Conservation (phyloP, 2,113 vertebrate genomes). For the Eidolon helvum region DNA sequence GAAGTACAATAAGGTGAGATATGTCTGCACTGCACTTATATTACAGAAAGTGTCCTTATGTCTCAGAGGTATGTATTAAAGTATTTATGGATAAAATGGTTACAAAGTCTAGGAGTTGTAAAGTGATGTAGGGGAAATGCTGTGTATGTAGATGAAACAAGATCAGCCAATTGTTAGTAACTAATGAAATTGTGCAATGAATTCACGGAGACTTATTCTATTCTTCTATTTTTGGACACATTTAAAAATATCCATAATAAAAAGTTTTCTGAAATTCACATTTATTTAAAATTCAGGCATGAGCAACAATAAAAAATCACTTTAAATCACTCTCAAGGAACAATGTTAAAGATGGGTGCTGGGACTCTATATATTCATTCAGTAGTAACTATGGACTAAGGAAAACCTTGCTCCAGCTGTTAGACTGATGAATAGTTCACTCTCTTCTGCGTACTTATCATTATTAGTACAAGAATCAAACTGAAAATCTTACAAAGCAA, state of each 20-base stretch:
- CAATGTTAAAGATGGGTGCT: neutral
- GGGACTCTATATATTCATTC: neutral
- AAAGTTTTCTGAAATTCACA: neutral
- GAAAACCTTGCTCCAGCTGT: neutral
- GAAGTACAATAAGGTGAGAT: neutral
- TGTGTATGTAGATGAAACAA: neutral
- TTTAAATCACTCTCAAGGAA: constrained; percentile 28
- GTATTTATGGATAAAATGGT: neutral
- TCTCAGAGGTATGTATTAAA: neutral
- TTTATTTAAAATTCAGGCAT: neutral
- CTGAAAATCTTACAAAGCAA: neutral
- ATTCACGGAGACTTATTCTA: neutral
- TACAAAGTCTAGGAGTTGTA: neutral
- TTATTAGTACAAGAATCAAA: neutral
- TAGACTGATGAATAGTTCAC: neutral
- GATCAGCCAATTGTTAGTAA: neutral
- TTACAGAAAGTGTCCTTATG: neutral
- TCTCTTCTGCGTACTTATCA: neutral
- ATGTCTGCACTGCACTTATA: neutral
- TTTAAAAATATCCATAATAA: neutral
- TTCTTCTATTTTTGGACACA: neutral
- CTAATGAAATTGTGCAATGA: neutral
- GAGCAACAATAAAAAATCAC: neutral
- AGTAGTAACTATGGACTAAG: neutral
- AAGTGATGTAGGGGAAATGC: neutral